Conservation (phyloP, 2,888 invertebrate genomes). For the Oasisia sp. region DNA sequence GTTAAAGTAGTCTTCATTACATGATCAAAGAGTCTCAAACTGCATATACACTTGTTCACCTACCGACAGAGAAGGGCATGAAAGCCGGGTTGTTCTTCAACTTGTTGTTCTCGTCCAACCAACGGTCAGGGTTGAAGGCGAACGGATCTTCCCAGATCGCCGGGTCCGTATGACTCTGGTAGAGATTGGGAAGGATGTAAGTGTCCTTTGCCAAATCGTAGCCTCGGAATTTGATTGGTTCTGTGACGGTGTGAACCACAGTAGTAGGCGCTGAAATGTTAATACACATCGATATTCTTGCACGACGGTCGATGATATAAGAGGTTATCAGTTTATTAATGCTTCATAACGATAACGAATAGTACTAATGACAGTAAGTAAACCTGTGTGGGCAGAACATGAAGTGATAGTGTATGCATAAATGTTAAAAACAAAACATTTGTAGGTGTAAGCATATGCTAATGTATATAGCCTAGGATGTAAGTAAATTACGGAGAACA, state of each 20-base stretch:
- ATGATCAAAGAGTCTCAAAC: too few species aligned
- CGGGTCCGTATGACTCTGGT: neutral
- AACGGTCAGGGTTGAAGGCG: neutral
- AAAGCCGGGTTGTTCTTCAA: neutral
- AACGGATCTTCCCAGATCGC: neutral
- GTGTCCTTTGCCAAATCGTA: neutral
- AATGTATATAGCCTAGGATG: too few species aligned
- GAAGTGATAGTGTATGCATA: too few species aligned
- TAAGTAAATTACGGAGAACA: neutral
- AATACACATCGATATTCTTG: neutral
- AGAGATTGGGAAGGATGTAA: neutral
- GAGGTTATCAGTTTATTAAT: neutral
- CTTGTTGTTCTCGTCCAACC: neutral
- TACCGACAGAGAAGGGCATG: conserved; percentile 11
- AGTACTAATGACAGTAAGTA: neutral
- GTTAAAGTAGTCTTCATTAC: too few species aligned
- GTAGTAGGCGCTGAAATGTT: neutral
- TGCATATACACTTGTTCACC: neutral
- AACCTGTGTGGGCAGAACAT: neutral
- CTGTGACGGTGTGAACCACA: neutral
- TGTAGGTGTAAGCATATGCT: too few species aligned
- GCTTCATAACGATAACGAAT: neutral
- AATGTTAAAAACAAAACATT: too few species aligned
- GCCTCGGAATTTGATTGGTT: neutral
- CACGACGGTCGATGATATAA: neutral